Evolutionary conservation across 2,888 invertebrate species (phyloP).

Genomic region (Trileptium ribeirensis): DNA sequence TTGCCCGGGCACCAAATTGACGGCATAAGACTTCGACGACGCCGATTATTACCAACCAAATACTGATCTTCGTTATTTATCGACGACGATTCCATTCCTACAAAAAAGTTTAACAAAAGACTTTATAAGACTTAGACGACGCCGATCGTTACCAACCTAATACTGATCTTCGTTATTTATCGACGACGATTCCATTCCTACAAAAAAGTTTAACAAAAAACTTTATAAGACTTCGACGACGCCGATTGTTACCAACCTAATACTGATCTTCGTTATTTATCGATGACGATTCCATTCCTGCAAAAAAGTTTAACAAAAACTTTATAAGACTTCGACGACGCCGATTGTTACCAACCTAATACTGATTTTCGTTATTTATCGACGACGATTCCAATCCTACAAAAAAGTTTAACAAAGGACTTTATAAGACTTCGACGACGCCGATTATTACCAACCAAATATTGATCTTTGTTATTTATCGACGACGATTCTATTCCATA

Average conservation of each 20-base stretch:
- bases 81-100: no score
- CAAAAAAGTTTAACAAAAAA: no score
- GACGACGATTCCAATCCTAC: no score
- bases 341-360: neutral
- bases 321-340: neutral
- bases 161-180: constrained; percentile 1
- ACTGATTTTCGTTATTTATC: neutral
- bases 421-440: neutral
- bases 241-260: neutral
- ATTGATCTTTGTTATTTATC: neutral
- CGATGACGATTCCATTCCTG: no score
- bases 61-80: constrained; percentile 1
- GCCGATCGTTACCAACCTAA: neutral
- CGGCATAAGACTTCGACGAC: neutral
- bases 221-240: neutral
- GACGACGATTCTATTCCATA: no score
- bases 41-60: neutral
- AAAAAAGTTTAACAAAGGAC: no score
- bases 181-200: no score
- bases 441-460: constrained; percentile 1
- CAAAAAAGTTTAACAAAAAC: no score
- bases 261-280: constrained; percentile 1
- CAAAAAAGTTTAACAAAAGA: no score
- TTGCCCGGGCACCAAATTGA: neutral
- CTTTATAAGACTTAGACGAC: neutral